Conservation (phyloP, 2,113 vertebrate genomes). For the Callospermophilus lateralis region DNA sequence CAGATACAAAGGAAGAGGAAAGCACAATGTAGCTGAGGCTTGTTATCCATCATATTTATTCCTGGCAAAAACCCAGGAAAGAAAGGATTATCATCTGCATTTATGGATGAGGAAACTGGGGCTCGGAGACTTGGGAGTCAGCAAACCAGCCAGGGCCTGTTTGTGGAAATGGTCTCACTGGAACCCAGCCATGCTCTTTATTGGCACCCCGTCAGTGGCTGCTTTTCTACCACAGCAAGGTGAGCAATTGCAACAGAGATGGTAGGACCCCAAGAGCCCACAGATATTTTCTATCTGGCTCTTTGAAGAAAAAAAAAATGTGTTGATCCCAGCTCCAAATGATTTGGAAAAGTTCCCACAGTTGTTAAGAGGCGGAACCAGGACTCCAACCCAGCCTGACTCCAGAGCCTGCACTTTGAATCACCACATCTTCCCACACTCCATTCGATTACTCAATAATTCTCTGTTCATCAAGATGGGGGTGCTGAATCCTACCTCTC, state of each 20-base stretch:
- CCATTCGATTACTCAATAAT: not conserved
- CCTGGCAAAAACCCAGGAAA: not conserved
- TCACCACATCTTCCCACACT: not conserved
- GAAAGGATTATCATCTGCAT: not conserved
- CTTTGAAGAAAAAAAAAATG: not conserved
- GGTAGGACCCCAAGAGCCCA: not conserved
- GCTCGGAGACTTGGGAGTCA: not conserved
- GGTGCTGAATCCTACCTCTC: not conserved
- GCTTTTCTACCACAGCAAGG: not conserved
- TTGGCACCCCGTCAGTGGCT: fast-evolving
- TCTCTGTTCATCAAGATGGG: not conserved
- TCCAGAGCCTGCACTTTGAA: not conserved
- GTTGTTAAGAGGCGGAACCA: not conserved
- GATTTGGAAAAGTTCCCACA: not conserved
- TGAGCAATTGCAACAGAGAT: not conserved
- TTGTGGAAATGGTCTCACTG: not conserved
- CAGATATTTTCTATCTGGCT: not conserved
- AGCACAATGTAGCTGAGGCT: not conserved
- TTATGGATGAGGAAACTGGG: not conserved
- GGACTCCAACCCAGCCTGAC: not conserved
- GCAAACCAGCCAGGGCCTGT: not conserved
- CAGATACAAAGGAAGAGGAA: not conserved
- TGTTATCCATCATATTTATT: not conserved
- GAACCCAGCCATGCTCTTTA: not conserved
- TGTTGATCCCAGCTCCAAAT: not conserved